Percentiles rank a stretch among this genome's conserved stretches.
Evolutionary conservation across 2,888 invertebrate genomes (phyloP).

Genomic region (Drosophila gaucha): DNA sequence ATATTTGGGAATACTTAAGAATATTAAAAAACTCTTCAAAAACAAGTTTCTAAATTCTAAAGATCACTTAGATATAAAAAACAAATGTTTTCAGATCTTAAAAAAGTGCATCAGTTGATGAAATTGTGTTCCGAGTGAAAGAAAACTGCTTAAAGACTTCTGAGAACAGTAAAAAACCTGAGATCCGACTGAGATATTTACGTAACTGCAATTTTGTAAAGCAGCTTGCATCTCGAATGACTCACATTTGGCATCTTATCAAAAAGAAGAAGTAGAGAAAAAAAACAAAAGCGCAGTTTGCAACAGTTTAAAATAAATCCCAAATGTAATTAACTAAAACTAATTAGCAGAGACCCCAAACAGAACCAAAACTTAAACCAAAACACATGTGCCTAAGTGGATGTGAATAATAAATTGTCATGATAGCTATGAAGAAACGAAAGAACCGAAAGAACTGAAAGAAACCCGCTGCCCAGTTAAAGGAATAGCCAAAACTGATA

Average conservation of each 20-base stretch:
- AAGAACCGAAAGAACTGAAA: conserved; percentile 3
- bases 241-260: conserved; percentile 50
- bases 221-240: conserved; percentile 24
- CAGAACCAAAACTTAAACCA: background rate
- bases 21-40: no score
- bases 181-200: background rate
- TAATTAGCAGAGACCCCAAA: conserved; percentile 47
- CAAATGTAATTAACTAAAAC: conserved; percentile 60
- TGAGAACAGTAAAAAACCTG: background rate
- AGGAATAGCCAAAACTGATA: conserved; percentile 19
- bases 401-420: conserved; percentile 47
- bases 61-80: no score
- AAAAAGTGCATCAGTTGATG: no score
- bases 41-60: no score
- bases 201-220: background rate
- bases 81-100: no score
- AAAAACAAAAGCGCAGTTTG: conserved; percentile 19
- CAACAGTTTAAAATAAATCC: conserved; percentile 31
- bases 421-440: conserved; percentile 7
- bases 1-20: background rate
- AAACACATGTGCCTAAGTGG: conserved; percentile 54
- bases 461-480: background rate
- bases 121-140: no score
- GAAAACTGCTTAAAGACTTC: background rate
- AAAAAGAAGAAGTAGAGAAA: background rate